Evolutionary conservation across 2,888 invertebrate species (phyloP).

Genomic region (Drosophila borborema): DNA sequence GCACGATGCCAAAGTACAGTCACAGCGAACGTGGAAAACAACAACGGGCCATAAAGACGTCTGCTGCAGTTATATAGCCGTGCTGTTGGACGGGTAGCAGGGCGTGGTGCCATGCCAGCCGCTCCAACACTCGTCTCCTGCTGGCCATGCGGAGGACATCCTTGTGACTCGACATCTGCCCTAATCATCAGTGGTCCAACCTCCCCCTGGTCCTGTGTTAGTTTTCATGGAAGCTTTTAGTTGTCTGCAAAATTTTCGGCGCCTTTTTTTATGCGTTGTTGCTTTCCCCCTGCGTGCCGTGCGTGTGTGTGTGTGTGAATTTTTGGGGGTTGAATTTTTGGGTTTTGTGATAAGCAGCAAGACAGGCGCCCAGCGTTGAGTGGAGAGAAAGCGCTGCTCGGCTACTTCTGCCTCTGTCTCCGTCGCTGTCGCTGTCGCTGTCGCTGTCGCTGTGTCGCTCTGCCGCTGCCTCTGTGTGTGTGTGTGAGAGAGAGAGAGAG

Average conservation of each 20-base stretch:
- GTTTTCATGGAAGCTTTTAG: constrained; percentile 79
- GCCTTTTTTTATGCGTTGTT: constrained; percentile 48
- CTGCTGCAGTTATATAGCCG: constrained; percentile 60
- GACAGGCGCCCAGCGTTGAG: constrained; percentile 73
- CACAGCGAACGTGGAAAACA: constrained; percentile 77
- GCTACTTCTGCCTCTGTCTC: background rate
- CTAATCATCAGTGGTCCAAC: constrained; percentile 63
- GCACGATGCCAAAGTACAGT: constrained; percentile 69
- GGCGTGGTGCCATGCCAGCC: constrained; percentile 3
- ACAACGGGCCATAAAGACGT: constrained; percentile 76
- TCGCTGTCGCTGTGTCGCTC: background rate
- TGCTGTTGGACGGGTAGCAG: constrained; percentile 1
- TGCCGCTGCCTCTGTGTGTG: background rate
- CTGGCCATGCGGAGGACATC: constrained; percentile 39
- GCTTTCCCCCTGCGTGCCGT: background rate
- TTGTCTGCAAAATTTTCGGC: constrained; percentile 77
- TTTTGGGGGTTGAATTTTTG: constrained; percentile 77
- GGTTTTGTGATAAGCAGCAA: constrained; percentile 70
- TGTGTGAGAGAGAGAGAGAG: constrained; percentile 5
- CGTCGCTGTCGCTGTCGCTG: too few species aligned
- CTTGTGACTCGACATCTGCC: constrained; percentile 71
- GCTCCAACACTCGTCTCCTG: background rate
- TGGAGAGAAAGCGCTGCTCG: constrained; percentile 35
- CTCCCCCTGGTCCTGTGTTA: constrained; percentile 39
- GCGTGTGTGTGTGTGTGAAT: constrained; percentile 24